Base-by-base conservation (phyloP, 2,797 vertebrate species). In the Dipus sagitta region DNA sequence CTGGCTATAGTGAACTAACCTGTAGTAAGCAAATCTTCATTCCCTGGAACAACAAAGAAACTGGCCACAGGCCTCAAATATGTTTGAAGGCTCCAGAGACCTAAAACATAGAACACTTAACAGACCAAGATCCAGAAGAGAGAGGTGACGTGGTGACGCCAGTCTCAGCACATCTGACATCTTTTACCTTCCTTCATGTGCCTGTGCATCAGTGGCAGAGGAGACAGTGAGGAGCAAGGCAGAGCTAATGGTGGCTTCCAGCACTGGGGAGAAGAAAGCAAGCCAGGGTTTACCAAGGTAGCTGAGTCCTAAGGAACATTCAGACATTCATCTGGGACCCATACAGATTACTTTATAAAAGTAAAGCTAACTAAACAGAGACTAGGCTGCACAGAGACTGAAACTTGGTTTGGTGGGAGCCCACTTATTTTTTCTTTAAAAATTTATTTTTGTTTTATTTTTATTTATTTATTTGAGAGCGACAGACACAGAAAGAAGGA, bases 1-100 rank as follows among this genome's bases (percentile, higher is more conserved):
- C 52, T 88, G 84, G 28, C 26, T 87, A 10, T 76, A 80, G 79
- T 84, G 85, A 80, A n/a, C 34, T 62, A 58, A n/a, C 23, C 88
- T 76, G 23, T 86, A 74, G 32, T 20, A 86, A 52, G 78, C 23
- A 12, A 74, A 24, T 74, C 24, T 32, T 93, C 14, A n/a, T 89
- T 28, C 32, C 47, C 4, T 0, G 58, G 34, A 81, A 65, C 42
- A 92, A 75, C 12, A 82, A 34, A 42, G 60, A 64, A 84, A 28
- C 30, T 72, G 21, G 52, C 62, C 65, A 82, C 7, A 93, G 58
- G 17, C 38, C 42, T 6, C 23, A 58, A 52, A 20, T 15, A 3
- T 67, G 17, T 80, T 87, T 42, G 58, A 90, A 76, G 70, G 24
- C 21, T 67, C 3, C 20, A 42, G 78, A 47, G 70, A 58, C 21